Percentiles rank a stretch among this genome's conserved stretches.
Evolutionary conservation across 2,888 invertebrate species (phyloP).

Genomic region (Platerodrilus igneus): DNA sequence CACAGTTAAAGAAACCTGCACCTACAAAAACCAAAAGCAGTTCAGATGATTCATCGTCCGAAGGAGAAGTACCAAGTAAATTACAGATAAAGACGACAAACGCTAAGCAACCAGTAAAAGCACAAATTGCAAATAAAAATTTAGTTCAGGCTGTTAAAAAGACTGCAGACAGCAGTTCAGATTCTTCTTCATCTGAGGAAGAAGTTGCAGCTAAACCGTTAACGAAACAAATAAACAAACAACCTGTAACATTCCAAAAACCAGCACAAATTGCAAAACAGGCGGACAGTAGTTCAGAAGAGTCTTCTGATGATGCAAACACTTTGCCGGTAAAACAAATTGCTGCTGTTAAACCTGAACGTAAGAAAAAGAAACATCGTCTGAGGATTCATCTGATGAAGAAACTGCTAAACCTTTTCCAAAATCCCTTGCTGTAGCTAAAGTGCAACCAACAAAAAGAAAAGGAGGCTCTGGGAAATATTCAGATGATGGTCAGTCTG

Average conservation of each 20-base stretch:
- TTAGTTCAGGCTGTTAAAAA: neutral
- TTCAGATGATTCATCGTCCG: conserved; percentile 47
- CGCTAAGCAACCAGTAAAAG: conserved; percentile 15
- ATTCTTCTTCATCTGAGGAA: conserved; percentile 45
- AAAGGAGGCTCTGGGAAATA: conserved; percentile 20
- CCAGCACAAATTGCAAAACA: conserved; percentile 19
- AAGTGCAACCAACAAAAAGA: conserved; percentile 14
- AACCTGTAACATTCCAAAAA: conserved; percentile 26
- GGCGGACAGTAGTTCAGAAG: conserved; percentile 20
- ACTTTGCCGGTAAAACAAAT: neutral
- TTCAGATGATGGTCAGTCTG: too few species aligned
- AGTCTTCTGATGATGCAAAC: conserved; percentile 17
- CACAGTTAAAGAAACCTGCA: conserved; percentile 9
- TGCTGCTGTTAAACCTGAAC: conserved; percentile 1
- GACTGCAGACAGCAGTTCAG: conserved; percentile 38
- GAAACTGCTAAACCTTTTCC: conserved; percentile 38
- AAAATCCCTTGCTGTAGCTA: conserved; percentile 27
- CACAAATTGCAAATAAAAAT: neutral
- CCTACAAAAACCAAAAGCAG: conserved; percentile 38
- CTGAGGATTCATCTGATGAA: conserved; percentile 39
- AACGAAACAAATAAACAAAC: too few species aligned
- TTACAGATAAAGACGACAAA: conserved; percentile 15
- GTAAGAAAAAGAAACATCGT: conserved; percentile 28
- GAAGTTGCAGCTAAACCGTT: conserved; percentile 33
- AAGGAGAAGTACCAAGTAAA: conserved; percentile 28